Conservation (phyloP, 1,140 invertebrate species). For the Leptinotarsa undecemlineata region DNA sequence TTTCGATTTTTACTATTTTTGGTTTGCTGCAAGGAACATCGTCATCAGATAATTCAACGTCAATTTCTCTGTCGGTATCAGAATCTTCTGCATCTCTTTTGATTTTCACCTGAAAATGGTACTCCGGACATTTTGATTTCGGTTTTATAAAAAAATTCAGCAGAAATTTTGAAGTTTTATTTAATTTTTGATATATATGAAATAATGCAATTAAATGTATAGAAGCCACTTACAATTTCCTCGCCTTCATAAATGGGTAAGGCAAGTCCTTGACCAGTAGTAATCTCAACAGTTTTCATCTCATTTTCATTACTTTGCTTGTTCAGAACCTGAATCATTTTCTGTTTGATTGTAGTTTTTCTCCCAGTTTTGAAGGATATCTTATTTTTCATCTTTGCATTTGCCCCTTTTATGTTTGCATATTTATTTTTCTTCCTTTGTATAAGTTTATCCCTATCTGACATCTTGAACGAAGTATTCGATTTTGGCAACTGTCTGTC, state of each 20-base stretch:
- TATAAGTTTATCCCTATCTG: too few species aligned
- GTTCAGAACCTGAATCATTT: constrained; percentile 47
- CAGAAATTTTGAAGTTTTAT: background rate
- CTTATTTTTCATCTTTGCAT: too few species aligned
- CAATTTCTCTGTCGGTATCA: constrained; percentile 63
- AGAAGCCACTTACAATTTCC: constrained; percentile 59
- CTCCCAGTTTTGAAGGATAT: background rate
- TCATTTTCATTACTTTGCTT: constrained; percentile 47
- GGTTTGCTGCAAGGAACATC: constrained; percentile 23
- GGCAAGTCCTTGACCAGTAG: constrained; percentile 58
- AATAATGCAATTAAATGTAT: too few species aligned
- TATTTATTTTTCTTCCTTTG: too few species aligned
- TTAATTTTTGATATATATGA: background rate
- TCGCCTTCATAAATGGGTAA: constrained; percentile 62
- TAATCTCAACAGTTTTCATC: constrained; percentile 56
- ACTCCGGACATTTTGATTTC: too few species aligned
- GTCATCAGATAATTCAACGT: constrained; percentile 60
- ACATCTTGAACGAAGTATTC: too few species aligned
- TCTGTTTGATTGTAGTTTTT: constrained; percentile 40
- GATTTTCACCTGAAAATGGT: constrained; percentile 41
- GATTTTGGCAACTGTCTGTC: too few species aligned
- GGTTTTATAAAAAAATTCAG: too few species aligned
- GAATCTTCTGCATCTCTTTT: constrained; percentile 58
- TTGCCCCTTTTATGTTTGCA: too few species aligned
- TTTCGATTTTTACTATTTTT: constrained; percentile 19